Base-by-base conservation (phyloP, 2,113 vertebrate species). In the Bagarius yarrelli region DNA sequence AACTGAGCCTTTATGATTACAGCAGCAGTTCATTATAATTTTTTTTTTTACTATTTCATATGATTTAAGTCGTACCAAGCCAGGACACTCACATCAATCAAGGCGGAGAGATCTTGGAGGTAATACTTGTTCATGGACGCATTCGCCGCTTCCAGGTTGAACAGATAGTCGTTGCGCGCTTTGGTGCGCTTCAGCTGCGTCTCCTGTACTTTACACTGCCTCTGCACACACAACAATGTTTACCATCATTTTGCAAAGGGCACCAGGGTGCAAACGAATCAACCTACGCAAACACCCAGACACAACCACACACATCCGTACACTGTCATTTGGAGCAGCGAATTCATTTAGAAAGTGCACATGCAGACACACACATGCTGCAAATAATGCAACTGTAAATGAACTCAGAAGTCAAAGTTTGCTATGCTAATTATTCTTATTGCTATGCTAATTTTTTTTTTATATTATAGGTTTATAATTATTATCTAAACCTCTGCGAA, bases 111-210 rank as follows among this genome's bases (percentile, higher is more conserved):
- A 47, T 96, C 95, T 0, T 88, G 89, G 40, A 95, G 70, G 80
- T 94, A 97, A 86, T 96, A 96, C 84, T 94, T 95, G 83, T 90
- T 92, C 89, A 96, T 89, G 0, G 94, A 94, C 0, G 94, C 88
- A 0, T 96, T 97, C 81, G 93, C 94, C 0, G 93, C 93, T 47
- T 93, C 90, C 81, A 97, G 85, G 89, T 91, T 95, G 59, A 96
- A 91, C 79, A 96, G 93, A 85, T 97, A 96, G 36, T 96, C 95
- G 0, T 96, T 96, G 47, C 96, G 91, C 0, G 95, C 94, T 86
- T 95, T 96, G 34, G 91, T 95, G 87, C 94, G 94, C 83, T 96
- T 96, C 79, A 94, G 88, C 77, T 93, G 89, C 64, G 92, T 94
- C 32, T 96, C 95, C 83, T 94, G 83, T 71, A 92, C 94, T 82